Evolutionary conservation across 2,113 vertebrate species (phyloP).

Genomic region (Perca fluviatilis): DNA sequence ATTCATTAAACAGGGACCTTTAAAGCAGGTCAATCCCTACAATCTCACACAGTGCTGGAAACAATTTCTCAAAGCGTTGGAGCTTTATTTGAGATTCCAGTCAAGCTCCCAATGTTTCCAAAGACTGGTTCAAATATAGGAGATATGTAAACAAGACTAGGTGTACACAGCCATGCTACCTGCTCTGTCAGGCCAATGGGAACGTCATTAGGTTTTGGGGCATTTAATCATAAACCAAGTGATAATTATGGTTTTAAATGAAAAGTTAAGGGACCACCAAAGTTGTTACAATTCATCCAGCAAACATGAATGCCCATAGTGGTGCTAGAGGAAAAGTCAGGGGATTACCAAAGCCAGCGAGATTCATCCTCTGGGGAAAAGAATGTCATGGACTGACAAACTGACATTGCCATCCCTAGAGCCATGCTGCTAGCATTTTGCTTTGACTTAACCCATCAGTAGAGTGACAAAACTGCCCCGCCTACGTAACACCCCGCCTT

Average conservation of each 20-base stretch:
- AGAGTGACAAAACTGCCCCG: not conserved
- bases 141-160: not conserved
- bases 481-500: not conserved
- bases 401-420: not conserved
- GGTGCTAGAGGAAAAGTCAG: too few species aligned
- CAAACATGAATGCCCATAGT: too few species aligned
- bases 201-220: not conserved
- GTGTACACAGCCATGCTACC: not conserved
- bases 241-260: not conserved
- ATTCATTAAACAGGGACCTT: not conserved
- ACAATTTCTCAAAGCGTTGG: not conserved
- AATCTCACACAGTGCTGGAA: not conserved
- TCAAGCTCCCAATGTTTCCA: not conserved
- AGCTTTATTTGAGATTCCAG: not conserved
- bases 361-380: too few species aligned
- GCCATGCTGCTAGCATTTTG: not conserved
- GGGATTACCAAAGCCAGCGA: too few species aligned
- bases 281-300: not conserved
- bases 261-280: not conserved
- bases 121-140: not conserved
- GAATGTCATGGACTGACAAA: not conserved
- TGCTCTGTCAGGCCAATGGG: not conserved
- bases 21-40: not conserved
- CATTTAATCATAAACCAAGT: not conserved
- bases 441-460: not conserved